Percentiles rank a stretch among this genome's conserved stretches.
phyloP scores from a whole-genome alignment of 1,140 invertebrate species.

The Parapsyche elsis region DNA sequence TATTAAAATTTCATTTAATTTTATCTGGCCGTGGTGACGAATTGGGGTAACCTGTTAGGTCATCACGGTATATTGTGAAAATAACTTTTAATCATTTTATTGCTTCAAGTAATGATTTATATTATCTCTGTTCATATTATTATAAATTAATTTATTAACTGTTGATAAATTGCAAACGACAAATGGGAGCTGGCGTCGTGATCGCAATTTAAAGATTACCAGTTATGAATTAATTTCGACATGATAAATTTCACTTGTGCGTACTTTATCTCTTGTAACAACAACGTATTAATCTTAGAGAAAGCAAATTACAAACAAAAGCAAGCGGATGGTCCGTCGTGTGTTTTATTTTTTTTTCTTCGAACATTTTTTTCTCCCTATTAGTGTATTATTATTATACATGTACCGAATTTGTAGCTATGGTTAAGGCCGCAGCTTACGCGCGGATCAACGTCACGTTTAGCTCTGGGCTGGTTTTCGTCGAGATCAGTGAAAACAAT shows the following conservation, averaged over 20 bases:
- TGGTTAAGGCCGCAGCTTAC: neutral
- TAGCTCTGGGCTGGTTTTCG: conserved; percentile 2
- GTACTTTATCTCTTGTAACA: neutral
- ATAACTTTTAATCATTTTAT: neutral
- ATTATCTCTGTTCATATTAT: neutral
- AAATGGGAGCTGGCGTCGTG: neutral
- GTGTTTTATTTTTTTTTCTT: neutral
- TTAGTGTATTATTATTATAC: neutral
- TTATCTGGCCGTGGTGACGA: too few species aligned
- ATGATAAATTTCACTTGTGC: neutral
- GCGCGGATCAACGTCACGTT: conserved; percentile 2
- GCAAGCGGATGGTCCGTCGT: neutral
- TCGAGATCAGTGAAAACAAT: conserved; percentile 14
- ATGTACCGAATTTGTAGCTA: neutral
- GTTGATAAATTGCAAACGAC: too few species aligned
- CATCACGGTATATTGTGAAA: too few species aligned
- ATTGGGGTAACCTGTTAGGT: too few species aligned
- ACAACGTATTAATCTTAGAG: conserved; percentile 2
- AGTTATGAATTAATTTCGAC: neutral
- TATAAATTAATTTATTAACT: neutral
- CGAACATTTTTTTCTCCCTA: neutral
- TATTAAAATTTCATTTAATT: too few species aligned
- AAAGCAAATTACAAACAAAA: neutral
- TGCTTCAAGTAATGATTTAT: neutral
- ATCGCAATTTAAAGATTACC: neutral